phyloP scores from a whole-genome alignment of 2,113 vertebrate species.

The Ictalurus punctatus region DNA sequence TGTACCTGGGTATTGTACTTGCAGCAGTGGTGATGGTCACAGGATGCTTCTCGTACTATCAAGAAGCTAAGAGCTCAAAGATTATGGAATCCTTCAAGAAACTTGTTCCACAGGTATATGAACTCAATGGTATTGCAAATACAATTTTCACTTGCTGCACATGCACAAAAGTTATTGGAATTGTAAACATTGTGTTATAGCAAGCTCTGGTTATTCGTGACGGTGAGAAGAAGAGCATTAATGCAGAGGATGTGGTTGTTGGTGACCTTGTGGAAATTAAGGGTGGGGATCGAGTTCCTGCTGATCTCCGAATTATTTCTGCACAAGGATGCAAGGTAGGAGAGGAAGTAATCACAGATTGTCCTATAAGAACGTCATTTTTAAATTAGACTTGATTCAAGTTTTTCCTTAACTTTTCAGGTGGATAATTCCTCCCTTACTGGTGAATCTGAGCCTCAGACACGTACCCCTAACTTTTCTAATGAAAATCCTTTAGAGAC shows the following conservation, averaged over 20 bases:
- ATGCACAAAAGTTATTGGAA: not conserved
- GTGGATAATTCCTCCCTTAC: conserved; percentile 97
- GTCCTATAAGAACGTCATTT: not conserved
- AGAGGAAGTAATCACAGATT: not conserved
- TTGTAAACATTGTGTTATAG: conserved; percentile 61
- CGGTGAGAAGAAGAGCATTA: conserved; percentile 88
- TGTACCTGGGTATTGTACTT: conserved; percentile 92
- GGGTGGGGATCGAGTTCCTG: conserved; percentile 92
- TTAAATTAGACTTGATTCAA: not conserved
- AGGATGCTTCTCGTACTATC: conserved; percentile 95
- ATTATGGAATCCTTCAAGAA: conserved; percentile 99
- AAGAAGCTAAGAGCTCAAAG: conserved; percentile 98
- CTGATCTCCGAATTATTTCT: conserved; percentile 87
- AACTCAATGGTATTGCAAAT: not conserved
- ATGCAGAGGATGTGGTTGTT: conserved; percentile 87
- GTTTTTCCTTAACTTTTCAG: conserved; percentile 60
- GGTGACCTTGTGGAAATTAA: conserved; percentile 95
- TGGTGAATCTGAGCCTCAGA: conserved; percentile 92
- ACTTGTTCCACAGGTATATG: conserved; percentile 89
- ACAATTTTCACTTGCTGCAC: not conserved
- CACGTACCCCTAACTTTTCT: conserved; percentile 86
- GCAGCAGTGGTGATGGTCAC: conserved; percentile 94
- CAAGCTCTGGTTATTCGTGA: conserved; percentile 94
- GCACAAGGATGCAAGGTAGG: conserved; percentile 92
- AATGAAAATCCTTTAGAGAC: conserved; percentile 93